phyloP scores from a whole-genome alignment of 2,888 invertebrate species.

The Sinotaia quadrata region DNA sequence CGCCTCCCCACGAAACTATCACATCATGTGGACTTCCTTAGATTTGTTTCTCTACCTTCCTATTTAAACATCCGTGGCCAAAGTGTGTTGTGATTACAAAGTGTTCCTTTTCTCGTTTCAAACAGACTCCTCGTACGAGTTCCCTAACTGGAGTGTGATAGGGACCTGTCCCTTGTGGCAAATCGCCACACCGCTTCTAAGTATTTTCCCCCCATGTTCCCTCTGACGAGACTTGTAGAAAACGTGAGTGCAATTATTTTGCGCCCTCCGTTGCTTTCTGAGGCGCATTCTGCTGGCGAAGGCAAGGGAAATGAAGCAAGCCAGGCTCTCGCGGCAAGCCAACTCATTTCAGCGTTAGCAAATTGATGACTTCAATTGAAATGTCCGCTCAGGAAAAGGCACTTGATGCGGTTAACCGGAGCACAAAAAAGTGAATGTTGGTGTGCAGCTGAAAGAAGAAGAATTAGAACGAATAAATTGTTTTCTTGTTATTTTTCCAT shows the following conservation, averaged over 20 bases:
- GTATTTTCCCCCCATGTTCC: background rate
- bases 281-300: background rate
- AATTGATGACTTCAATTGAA: slow-evolving; percentile 25
- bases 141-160: background rate
- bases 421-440: too few species aligned
- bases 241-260: background rate
- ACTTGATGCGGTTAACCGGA: background rate
- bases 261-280: background rate
- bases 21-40: too few species aligned
- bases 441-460: too few species aligned
- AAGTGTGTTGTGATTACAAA: too few species aligned
- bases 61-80: too few species aligned
- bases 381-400: slow-evolving; percentile 14
- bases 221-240: background rate
- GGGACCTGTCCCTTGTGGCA: background rate
- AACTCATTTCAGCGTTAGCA: slow-evolving; percentile 12
- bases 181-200: background rate
- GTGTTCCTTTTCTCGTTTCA: too few species aligned
- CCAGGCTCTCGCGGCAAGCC: background rate
- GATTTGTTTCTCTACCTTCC: too few species aligned
- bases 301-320: slow-evolving; percentile 7
- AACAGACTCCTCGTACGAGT: too few species aligned
- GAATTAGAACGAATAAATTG: too few species aligned
- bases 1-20: too few species aligned
- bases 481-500: too few species aligned